Evolutionary conservation across 2,113 vertebrate species (phyloP), one percentile per base, ranked within the genome.

Genomic region (Oenanthe melanoleuca): DNA sequence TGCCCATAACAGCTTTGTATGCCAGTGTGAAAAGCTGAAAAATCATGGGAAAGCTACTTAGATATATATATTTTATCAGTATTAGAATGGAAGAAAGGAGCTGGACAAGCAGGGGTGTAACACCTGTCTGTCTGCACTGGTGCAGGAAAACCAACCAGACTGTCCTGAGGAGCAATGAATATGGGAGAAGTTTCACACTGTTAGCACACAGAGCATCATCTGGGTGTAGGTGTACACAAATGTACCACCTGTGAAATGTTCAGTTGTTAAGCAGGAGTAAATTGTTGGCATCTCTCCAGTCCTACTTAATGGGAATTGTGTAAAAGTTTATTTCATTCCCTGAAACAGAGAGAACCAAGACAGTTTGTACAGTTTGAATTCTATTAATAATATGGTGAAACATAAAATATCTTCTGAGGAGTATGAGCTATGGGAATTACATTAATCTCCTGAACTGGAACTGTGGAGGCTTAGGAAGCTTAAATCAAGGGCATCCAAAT

Each of bases 401-500:
- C 82, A 92, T 74, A 73, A 89, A 82, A 66, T 67, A 74, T 91
- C 56, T 90, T 94, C 67, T 60, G 60, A 88, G 88, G 72, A 90
- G 85, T 79, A 23, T 47, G 66, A 93, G 85, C 92, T 93, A 2
- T 42, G 94, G 94, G 94, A 97, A 94, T 96, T 96, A 67, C 19
- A 90, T 86, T 97, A 97, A 97, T 97, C 94, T 96, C 79, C 92
- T 96, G 93, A 96, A 96, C 89, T 95, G 95, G 94, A 96, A 78
- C 71, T 92, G 85, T 63, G 71, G 60, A 92, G 90, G 95, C 94
- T 97, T 96, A 97, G 79, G 91, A 94, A 83, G 96, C 96, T 95
- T 95, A 96, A 96, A 94, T 96, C 95, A 97, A 97, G 96, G 96
- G 75, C 96, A 97, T 97, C 93, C 96, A 97, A 96, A 93, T 96